Conservation (phyloP, 2,888 invertebrate genomes). For the Lissonota sp. region DNA sequence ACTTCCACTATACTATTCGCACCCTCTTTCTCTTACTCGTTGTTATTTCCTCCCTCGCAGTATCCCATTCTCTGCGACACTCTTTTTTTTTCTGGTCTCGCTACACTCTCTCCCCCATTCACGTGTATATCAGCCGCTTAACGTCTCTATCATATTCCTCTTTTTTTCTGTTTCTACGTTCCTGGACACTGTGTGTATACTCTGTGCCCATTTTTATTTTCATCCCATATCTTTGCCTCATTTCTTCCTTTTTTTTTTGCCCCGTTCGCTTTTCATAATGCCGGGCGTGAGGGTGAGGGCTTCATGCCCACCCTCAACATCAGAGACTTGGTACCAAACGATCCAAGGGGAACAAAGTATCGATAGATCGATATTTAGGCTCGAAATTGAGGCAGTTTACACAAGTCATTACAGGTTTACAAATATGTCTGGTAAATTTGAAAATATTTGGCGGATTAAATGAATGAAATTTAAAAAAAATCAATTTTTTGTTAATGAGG, state of each 20-base stretch:
- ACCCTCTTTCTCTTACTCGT: slow-evolving; percentile 37
- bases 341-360: slow-evolving; percentile 33
- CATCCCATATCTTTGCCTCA: slow-evolving; percentile 44
- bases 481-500: no score
- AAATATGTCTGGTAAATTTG: no score
- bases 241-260: slow-evolving; percentile 34
- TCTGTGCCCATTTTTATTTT: slow-evolving; percentile 8
- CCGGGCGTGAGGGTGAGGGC: slow-evolving; percentile 41
- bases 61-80: slow-evolving; percentile 38
- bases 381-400: no score
- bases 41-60: slow-evolving; percentile 53
- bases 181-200: slow-evolving; percentile 1
- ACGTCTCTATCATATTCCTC: slow-evolving; percentile 59
- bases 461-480: no score
- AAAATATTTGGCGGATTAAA: no score
- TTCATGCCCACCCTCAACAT: slow-evolving; percentile 45
- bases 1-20: slow-evolving; percentile 40
- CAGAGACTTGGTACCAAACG: slow-evolving; percentile 70
- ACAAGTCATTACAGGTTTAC: no score
- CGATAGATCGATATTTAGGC: no score
- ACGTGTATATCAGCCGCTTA: slow-evolving; percentile 64
- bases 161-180: slow-evolving; percentile 36
- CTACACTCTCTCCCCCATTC: slow-evolving; percentile 28
- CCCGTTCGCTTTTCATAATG: slow-evolving; percentile 62
- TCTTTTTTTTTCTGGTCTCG: slow-evolving; percentile 21